Conservation (phyloP, 2,797 vertebrate genomes). For the Brachyrhaphis roseni region DNA sequence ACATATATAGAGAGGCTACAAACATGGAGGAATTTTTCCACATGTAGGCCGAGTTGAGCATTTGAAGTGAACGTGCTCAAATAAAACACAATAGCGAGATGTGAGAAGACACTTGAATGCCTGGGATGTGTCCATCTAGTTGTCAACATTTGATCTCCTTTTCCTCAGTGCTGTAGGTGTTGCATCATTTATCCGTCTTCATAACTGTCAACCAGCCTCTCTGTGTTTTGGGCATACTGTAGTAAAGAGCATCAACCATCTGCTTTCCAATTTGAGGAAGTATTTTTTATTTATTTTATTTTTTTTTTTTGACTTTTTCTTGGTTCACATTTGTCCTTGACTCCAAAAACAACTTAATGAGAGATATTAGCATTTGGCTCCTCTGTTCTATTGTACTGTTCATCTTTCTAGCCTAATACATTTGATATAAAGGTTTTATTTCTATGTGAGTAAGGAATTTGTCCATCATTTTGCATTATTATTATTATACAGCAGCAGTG, state of each 20-base stretch:
- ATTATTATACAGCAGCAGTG: background rate
- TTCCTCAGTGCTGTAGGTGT: slow-evolving; percentile 65
- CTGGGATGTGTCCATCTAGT: slow-evolving; percentile 67
- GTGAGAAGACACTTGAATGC: slow-evolving; percentile 67
- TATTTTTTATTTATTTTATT: slow-evolving; percentile 31
- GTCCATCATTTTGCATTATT: background rate
- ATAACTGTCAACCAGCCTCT: slow-evolving; percentile 73
- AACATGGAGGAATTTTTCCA: slow-evolving; percentile 3
- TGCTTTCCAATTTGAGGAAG: slow-evolving; percentile 49
- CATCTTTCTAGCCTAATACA: slow-evolving; percentile 40
- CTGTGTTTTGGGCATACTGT: slow-evolving; percentile 60
- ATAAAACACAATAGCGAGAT: slow-evolving; percentile 29
- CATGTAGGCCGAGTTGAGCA: slow-evolving; percentile 7
- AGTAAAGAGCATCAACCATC: slow-evolving; percentile 54
- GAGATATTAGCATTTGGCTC: background rate
- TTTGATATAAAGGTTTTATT: slow-evolving; percentile 53
- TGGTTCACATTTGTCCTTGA: slow-evolving; percentile 15
- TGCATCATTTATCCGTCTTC: slow-evolving; percentile 78
- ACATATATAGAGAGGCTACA: slow-evolving; percentile 20
- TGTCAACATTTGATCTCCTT: slow-evolving; percentile 78
- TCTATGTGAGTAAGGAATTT: background rate
- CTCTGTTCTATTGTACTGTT: slow-evolving; percentile 21
- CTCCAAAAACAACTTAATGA: slow-evolving; percentile 10
- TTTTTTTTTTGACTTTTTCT: slow-evolving; percentile 15
- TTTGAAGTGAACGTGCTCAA: slow-evolving; percentile 16